These are phyloP conservation scores for Tillus elongatus DNA, from an alignment of 2,888 invertebrate genomes.

Conservation along the genomic window DNA sequence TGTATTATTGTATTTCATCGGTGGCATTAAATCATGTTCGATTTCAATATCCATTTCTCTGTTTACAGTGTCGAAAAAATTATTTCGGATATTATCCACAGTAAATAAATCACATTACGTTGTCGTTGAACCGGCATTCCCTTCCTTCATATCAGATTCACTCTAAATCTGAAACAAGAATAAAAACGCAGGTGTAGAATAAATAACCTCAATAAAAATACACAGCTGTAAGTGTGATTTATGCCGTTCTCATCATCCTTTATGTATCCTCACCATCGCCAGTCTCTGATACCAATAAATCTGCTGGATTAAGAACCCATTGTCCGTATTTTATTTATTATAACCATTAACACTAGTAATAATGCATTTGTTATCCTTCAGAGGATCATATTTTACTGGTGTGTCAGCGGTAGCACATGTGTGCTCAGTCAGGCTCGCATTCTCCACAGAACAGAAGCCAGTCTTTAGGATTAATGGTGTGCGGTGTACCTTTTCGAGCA, in stretches of 20 bases:
- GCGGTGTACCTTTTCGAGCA: slow-evolving; percentile 38
- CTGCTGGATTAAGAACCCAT: slow-evolving; percentile 42
- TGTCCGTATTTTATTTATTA: slow-evolving; percentile 43
- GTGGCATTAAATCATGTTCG: too few species aligned
- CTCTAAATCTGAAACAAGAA: too few species aligned
- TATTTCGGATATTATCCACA: too few species aligned
- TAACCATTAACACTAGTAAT: slow-evolving; percentile 44
- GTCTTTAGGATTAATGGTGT: slow-evolving; percentile 37
- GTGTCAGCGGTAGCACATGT: slow-evolving; percentile 39
- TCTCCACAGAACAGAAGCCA: slow-evolving; percentile 31
- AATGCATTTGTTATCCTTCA: slow-evolving; percentile 45
- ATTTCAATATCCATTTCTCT: too few species aligned
- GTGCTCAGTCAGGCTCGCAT: slow-evolving; percentile 24
- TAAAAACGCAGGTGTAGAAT: slow-evolving; percentile 30
- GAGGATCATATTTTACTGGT: slow-evolving; percentile 40
- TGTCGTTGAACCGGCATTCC: too few species aligned
- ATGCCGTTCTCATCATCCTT: slow-evolving; percentile 36
- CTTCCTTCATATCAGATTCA: too few species aligned
- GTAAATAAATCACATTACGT: too few species aligned
- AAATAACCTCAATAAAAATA: slow-evolving; percentile 22
- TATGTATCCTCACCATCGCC: slow-evolving; percentile 27
- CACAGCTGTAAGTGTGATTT: slow-evolving; percentile 33
- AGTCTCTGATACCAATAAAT: slow-evolving; percentile 32
- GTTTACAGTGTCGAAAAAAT: too few species aligned
- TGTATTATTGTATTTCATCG: too few species aligned